Evolutionary conservation across 1,140 invertebrate species (phyloP), one percentile per base, ranked within the genome.

Genomic region (Hesperophylax magnus): DNA sequence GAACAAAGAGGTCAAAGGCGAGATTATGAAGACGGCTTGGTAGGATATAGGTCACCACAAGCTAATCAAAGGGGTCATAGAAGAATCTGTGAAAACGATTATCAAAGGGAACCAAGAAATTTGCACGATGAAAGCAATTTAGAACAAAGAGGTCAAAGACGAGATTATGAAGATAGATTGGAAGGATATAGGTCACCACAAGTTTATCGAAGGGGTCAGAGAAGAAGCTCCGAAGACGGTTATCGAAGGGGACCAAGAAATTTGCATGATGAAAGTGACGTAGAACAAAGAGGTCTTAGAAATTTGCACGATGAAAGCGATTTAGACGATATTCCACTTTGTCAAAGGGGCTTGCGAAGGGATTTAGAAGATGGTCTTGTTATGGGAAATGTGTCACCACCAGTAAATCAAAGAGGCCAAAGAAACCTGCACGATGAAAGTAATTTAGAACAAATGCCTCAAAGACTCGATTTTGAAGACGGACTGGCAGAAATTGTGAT

Each of bases 211-310:
- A 54, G 22, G 4, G 11, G 22, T 24, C 27, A 69, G 65, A 69
- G 31, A 61, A 58, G 56, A 58, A 18, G 17, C 3, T 18, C n/a
- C 18, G 56, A 22, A n/a, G 20, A 58, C 20, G 56, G 56, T 18
- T 58, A 69, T n/a, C 65, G n/a, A 72, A 72, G 14, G 15, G 17
- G 61, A 58, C 20, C n/a, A 24, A 65, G 34, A 52, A 52, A 71
- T 52, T n/a, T 52, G 11, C n/a, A 47, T 14, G 34, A 52, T 71
- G 67, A 71, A 71, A 52, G n/a, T 47, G 22, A 67, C 11, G 31
- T 67, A 67, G 31, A 67, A 27, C 63, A 67, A 67, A 27, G 63
- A 34, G n/a, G 39, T 47, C 11, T 8, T 47, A 47, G 34, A 34
- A 34, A 34, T 34, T 34, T 47, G 39, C 39, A 47, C 39, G 31